phyloP scores from a whole-genome alignment of 2,113 vertebrate species.

The Fulmarus glacialis region DNA sequence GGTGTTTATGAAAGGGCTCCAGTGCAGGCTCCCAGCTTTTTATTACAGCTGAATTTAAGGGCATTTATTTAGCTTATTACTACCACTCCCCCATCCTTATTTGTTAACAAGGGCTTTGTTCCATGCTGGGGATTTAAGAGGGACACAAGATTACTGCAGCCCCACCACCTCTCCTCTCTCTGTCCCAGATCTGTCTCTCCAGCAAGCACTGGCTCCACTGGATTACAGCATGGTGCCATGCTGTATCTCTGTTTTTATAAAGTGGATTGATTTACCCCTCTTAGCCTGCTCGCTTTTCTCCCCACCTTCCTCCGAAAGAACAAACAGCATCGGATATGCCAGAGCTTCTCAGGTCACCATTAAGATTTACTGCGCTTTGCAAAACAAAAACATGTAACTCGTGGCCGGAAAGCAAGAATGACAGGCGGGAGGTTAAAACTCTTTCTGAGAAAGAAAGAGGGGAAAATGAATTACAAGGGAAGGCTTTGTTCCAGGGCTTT shows the following conservation, averaged over 20 bases:
- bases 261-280: not conserved
- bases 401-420: not conserved
- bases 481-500: not conserved
- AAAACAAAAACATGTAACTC: not conserved
- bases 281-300: not conserved
- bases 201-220: not conserved
- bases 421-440: not conserved
- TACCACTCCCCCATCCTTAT: not conserved
- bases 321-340: not conserved
- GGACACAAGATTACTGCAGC: not conserved
- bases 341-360: not conserved
- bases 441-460: not conserved
- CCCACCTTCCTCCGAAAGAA: not conserved
- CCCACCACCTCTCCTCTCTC: not conserved
- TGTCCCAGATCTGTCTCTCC: slow-evolving; percentile 48
- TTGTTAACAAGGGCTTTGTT: slow-evolving; percentile 37
- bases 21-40: not conserved
- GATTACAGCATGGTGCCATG: not conserved
- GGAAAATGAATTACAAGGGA: not conserved
- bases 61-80: slow-evolving; percentile 27
- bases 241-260: not conserved
- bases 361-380: not conserved
- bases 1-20: not conserved
- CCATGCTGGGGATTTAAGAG: not conserved
- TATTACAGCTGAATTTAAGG: slow-evolving; percentile 9